Evolutionary conservation across 2,888 invertebrate species (phyloP).

Genomic region (Vandiemenella viatica): DNA sequence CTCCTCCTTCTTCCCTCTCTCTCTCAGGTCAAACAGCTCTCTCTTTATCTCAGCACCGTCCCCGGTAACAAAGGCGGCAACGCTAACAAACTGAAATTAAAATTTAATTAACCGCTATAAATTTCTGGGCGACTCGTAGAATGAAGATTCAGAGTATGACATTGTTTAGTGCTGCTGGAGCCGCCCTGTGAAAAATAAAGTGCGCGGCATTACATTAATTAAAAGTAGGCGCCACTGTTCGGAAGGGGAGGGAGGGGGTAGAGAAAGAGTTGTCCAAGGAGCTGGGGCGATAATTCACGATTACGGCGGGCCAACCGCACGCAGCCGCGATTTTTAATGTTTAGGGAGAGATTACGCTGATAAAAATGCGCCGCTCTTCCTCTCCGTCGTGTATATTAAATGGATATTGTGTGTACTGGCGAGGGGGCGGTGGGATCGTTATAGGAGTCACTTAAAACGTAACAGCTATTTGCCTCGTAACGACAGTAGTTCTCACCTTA

Average conservation of each 20-base stretch:
- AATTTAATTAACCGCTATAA: conserved; percentile 32
- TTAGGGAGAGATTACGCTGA: no score
- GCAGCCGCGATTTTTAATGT: no score
- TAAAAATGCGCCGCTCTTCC: no score
- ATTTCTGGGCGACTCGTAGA: conserved; percentile 26
- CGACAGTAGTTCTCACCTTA: no score
- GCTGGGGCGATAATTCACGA: not conserved
- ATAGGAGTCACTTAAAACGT: no score
- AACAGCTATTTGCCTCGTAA: no score
- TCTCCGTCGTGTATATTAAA: no score
- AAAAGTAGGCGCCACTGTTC: conserved; percentile 24
- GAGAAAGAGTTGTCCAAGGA: not conserved
- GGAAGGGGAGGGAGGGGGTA: not conserved
- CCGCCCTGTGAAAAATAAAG: conserved; percentile 23
- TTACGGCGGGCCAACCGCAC: not conserved
- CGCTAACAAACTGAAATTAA: conserved; percentile 25
- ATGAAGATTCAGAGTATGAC: conserved; percentile 32
- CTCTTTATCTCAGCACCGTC: not conserved
- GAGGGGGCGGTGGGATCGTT: no score
- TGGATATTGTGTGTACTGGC: no score
- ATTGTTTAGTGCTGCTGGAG: conserved; percentile 27
- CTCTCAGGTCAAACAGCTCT: not conserved
- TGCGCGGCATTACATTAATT: conserved; percentile 29
- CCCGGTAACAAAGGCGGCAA: conserved; percentile 11
- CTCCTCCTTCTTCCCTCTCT: not conserved